A percentile compares a stretch with the other conserved stretches of the same genome.
Evolutionary conservation across 1,140 invertebrate genomes (phyloP).

Genomic region (Drosophila bifasciata): DNA sequence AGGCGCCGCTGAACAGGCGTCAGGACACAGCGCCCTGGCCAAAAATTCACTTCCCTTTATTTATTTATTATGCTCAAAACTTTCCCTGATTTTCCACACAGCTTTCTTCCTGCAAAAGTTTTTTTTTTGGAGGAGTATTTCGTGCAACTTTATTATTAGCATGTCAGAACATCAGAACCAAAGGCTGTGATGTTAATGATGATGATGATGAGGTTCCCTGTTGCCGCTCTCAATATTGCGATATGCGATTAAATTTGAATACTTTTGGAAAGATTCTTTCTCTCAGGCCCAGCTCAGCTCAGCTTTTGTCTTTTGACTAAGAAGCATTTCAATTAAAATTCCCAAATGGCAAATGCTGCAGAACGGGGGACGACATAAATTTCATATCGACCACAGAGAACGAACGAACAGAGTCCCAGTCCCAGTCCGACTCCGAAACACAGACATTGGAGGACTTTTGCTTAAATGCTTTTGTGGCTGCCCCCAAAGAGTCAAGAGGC

Average conservation of each 20-base stretch:
- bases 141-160: slow-evolving; percentile 83
- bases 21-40: too few species aligned
- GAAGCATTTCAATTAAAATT: slow-evolving; percentile 74
- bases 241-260: slow-evolving; percentile 67
- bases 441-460: slow-evolving; percentile 37
- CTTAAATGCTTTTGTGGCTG: slow-evolving; percentile 73
- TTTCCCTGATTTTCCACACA: too few species aligned
- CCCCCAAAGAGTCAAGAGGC: slow-evolving; percentile 14
- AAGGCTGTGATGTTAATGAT: slow-evolving; percentile 10
- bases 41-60: slow-evolving; percentile 51
- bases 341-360: slow-evolving; percentile 26
- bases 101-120: slow-evolving; percentile 37
- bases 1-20: slow-evolving; percentile 7
- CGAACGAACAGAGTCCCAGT: slow-evolving; percentile 9
- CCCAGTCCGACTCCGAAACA: too few species aligned
- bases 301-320: too few species aligned
- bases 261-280: slow-evolving; percentile 45
- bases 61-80: slow-evolving; percentile 78
- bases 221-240: slow-evolving; percentile 12
- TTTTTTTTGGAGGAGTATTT: slow-evolving; percentile 72
- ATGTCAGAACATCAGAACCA: slow-evolving; percentile 25
- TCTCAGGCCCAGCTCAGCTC: slow-evolving; percentile 18
- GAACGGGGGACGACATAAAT: slow-evolving; percentile 24
- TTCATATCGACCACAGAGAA: slow-evolving; percentile 49
- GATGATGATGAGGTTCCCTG: slow-evolving; percentile 5